Base-by-base conservation (phyloP, 2,888 invertebrate genomes). In the Pterostichus madidus region DNA sequence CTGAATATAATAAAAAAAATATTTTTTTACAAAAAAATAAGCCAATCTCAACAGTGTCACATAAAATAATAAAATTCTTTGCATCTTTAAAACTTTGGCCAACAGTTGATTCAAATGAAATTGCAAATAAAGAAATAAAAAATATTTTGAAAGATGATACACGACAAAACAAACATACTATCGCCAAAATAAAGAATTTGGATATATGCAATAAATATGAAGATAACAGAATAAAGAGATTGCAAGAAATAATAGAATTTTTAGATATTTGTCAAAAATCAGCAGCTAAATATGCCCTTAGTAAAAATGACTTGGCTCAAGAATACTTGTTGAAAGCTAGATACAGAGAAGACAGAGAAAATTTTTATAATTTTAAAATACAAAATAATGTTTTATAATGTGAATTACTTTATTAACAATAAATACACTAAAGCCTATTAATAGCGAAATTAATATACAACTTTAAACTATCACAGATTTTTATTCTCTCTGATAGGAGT, bases 251-350 rank as follows among this genome's bases (percentile, higher is more conserved):
- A 0, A 86, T 86, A 0, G 86, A 87, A 13, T 90, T 91, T 87
- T 84, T 92, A 78, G 86, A 87, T 32, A 87, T 88, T 17, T 89
- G 90, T 85, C 92, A 92, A 86, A 87, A 88, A 84, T 88, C 89
- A 7, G 90, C 91, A 17, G 85, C 87, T n/a, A 87, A 86, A 73
- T 92, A 91, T 84, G 87, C 88, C 80, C 90, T 91, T 84, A 86
- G 86, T 2, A 86, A 86, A 15, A 90, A 91, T 85, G 90, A 91
- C 44, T 84, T 90, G 49, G 91, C 91, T 0, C 88, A 88, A 85
- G 91, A 91, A 84, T 92, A 91, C 87, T 86, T 92, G 31, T 86
- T 92, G 24, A 92, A 92, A 85, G 90, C 92, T 11, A 87, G 91
- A 68, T 92, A 92, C 85, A 88, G 88, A 61, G 92, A 92, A 84